Conservation (phyloP, 2,888 invertebrate genomes). For the Drosophila meridionalis region DNA sequence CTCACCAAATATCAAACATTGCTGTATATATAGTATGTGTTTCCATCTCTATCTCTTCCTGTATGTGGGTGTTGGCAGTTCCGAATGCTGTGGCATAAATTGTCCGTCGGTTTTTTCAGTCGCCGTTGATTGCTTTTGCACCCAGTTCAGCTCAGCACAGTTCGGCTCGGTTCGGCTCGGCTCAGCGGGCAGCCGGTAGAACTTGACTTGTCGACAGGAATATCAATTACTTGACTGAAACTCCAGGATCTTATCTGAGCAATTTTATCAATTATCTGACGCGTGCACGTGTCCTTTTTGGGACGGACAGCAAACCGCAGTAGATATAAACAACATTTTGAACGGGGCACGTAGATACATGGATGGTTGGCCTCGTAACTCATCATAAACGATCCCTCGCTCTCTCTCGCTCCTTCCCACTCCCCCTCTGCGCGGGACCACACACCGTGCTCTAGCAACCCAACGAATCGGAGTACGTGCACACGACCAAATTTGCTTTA, state of each 20-base stretch:
- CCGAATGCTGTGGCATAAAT: slow-evolving; percentile 72
- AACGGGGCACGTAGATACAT: slow-evolving; percentile 49
- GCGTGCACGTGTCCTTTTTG: slow-evolving; percentile 67
- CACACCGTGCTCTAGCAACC: slow-evolving; percentile 39
- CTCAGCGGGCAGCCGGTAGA: slow-evolving; percentile 61
- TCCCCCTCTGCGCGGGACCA: slow-evolving; percentile 39
- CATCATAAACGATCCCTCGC: slow-evolving; percentile 64
- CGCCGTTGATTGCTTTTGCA: slow-evolving; percentile 50
- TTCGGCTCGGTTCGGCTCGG: slow-evolving; percentile 1
- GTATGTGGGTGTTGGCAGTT: slow-evolving; percentile 49
- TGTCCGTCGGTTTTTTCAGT: slow-evolving; percentile 67
- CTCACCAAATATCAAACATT: slow-evolving; percentile 59
- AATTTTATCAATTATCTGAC: slow-evolving; percentile 66
- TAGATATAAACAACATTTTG: slow-evolving; percentile 28
- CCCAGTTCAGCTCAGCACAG: slow-evolving; percentile 47
- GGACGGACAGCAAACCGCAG: slow-evolving; percentile 11
- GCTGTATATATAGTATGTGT: slow-evolving; percentile 2
- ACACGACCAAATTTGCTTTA: slow-evolving; percentile 66
- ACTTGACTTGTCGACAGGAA: slow-evolving; percentile 58
- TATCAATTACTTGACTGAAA: slow-evolving; percentile 69
- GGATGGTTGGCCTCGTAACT: slow-evolving; percentile 67
- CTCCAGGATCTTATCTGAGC: slow-evolving; percentile 55
- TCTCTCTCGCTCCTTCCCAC: slow-evolving; percentile 8
- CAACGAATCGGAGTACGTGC: slow-evolving; percentile 59
- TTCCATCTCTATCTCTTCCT: slow-evolving; percentile 7